Evolutionary conservation across 2,888 invertebrate species (phyloP), one percentile per base, ranked within the genome.

Genomic region (Tineola bisselliella): DNA sequence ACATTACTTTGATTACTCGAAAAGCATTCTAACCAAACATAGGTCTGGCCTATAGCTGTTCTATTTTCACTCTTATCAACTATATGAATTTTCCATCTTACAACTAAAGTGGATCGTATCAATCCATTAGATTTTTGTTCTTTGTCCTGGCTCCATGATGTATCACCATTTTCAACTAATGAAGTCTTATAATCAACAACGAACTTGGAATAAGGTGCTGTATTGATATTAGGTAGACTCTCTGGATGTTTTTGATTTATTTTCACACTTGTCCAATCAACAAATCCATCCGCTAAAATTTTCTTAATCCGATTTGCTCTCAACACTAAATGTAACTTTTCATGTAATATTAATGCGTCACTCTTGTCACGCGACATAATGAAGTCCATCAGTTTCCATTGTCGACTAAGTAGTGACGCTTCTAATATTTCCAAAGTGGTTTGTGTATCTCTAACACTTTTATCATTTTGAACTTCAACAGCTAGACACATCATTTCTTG

Each of bases 391-490:
- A 92, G 73, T 52, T 78, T 76, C 93, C 92, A 93, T 63, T 86
- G 83, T 43, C 88, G 77, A 68, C 92, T 91, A 44, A 91, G 76
- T 38, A 92, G 72, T 0, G 90, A 88, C 1, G 90, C 88, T 65
- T 90, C 89, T 30, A 89, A 72, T 17, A 92, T 72, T 64, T 88
- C 87, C 15, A 92, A 80, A 76, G 86, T 63, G 79, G 90, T 66
- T 74, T 89, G 82, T 0, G 89, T 88, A 68, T 90, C 89, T 68
- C 91, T 91, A 12, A 89, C 83, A 67, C 89, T 88, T 73, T 91
- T 91, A 43, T 91, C 83, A 76, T 94, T 94, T 68, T 91, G 92
- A 0, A 92, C 82, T 69, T 90, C 91, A 2, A 93, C 77, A 38
- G 91, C 90, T 11, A 94, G 71, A 58, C 91, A 91, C 70, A 94